Percentiles rank a stretch among this genome's conserved stretches.
These are phyloP conservation scores for Myotis findleyi DNA, from an alignment of 2,797 vertebrate species.

Conservation along the genomic window DNA sequence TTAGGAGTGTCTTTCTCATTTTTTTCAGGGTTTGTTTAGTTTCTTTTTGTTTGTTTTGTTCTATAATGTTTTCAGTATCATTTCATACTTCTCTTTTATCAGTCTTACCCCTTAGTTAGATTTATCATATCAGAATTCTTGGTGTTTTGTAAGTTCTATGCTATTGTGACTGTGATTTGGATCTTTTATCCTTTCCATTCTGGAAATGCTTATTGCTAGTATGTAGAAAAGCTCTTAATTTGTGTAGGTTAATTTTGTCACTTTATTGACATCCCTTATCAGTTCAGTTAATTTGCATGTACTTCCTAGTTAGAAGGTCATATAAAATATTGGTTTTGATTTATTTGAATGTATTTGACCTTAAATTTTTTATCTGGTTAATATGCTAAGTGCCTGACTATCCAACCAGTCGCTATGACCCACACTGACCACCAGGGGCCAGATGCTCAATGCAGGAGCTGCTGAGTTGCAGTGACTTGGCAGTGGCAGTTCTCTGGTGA, in stretches of 20 bases:
- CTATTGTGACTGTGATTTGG: not conserved
- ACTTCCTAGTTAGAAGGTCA: not conserved
- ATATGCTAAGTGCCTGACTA: too few relatives aligned
- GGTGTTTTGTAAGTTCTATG: not conserved
- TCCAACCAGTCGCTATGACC: too few relatives aligned
- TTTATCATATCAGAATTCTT: not conserved
- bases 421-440: too few relatives aligned
- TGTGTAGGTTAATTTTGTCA: conserved; percentile 1
- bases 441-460: too few relatives aligned
- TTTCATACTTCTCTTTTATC: not conserved
- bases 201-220: not conserved
- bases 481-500: too few relatives aligned
- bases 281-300: not conserved
- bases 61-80: not conserved
- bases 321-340: not conserved
- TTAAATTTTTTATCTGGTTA: not conserved
- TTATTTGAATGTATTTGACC: not conserved
- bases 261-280: not conserved
- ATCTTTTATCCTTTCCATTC: not conserved
- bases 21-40: not conserved
- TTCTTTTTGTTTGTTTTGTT: not conserved
- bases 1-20: not conserved
- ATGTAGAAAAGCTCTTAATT: not conserved
- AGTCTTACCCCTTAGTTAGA: not conserved
- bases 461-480: too few relatives aligned